phyloP scores from a whole-genome alignment of 37 sponge, comb jelly and placozoan species.

The Crambe crambe region DNA sequence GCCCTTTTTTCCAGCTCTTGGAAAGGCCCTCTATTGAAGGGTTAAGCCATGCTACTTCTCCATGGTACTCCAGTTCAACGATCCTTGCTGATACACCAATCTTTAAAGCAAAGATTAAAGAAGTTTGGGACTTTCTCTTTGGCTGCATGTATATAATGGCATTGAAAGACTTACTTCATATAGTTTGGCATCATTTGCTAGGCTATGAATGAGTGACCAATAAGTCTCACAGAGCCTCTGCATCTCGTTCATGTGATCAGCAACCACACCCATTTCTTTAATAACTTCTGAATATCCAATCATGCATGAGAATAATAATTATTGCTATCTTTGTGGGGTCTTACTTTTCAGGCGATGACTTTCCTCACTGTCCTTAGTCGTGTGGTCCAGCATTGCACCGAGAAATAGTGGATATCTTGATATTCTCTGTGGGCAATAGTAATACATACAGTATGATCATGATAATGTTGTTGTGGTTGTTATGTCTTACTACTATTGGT shows the following conservation, averaged over 20 bases:
- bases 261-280: conserved; percentile 45
- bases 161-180: background rate
- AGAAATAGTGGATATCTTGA: conserved; percentile 85
- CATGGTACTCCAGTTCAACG: conserved; percentile 48
- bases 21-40: conserved; percentile 47
- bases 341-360: conserved; percentile 36
- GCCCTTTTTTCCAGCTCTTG: conserved; percentile 81
- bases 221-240: conserved; percentile 77
- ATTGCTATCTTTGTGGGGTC: background rate
- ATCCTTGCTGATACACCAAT: conserved; percentile 52
- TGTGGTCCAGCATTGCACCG: conserved; percentile 53
- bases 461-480: background rate
- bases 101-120: conserved; percentile 22
- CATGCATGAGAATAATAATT: background rate
- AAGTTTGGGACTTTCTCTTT: no score
- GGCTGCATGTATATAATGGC: background rate
- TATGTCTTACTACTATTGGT: conserved; percentile 55
- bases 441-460: no score
- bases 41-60: conserved; percentile 79
- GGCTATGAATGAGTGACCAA: background rate
- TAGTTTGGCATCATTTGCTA: background rate
- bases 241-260: conserved; percentile 82
- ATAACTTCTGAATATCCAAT: conserved; percentile 57
- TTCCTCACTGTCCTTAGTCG: conserved; percentile 50
- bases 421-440: conserved; percentile 47